phyloP scores from a whole-genome alignment of 2,113 vertebrate genomes.

The Pygoscelis adeliae region DNA sequence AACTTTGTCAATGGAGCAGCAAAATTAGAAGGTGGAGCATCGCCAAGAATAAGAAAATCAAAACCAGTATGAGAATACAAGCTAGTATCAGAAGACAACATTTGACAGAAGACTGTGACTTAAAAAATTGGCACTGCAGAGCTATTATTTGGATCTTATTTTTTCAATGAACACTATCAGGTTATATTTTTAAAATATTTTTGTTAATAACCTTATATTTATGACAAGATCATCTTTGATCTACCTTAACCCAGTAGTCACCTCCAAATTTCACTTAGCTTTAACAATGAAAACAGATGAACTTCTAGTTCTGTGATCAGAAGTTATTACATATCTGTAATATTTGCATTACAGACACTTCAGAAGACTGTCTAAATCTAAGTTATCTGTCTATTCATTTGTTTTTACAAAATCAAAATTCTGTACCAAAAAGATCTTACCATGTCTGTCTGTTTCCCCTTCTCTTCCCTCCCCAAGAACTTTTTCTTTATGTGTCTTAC shows the following conservation, averaged over 20 bases:
- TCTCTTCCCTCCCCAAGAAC: neutral
- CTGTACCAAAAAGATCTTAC: neutral
- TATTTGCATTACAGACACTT: neutral
- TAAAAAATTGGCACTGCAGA: neutral
- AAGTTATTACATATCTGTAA: neutral
- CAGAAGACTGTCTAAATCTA: neutral
- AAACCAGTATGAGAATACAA: constrained; percentile 74
- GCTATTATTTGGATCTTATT: neutral
- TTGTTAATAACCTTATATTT: neutral
- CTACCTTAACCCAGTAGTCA: neutral
- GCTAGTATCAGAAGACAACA: neutral
- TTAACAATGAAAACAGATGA: neutral
- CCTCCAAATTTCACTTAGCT: neutral
- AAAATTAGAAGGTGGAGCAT: constrained; percentile 78
- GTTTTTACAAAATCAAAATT: neutral
- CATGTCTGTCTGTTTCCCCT: neutral
- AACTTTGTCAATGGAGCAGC: constrained; percentile 77
- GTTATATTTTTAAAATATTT: neutral
- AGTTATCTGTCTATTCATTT: neutral
- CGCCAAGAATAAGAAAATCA: constrained; percentile 78
- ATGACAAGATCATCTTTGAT: neutral
- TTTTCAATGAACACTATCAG: neutral
- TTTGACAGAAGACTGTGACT: neutral
- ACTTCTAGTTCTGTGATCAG: neutral
- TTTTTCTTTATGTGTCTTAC: neutral